phyloP scores from a whole-genome alignment of 2,888 invertebrate species.

The Heliothis peltigera region DNA sequence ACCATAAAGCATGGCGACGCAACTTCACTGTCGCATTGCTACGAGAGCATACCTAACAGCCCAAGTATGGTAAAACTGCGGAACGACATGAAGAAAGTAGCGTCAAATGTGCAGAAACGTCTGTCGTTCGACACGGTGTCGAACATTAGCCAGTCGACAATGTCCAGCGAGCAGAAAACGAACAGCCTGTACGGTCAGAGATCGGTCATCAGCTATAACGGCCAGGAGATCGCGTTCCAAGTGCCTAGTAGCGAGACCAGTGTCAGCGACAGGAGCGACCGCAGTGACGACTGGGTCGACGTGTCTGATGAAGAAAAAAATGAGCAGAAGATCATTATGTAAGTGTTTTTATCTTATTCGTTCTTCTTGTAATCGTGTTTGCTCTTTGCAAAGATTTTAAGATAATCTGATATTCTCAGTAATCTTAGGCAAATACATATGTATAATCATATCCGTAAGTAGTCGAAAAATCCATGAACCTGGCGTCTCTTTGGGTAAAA shows the following conservation, averaged over 20 bases:
- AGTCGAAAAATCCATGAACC: constrained; percentile 10
- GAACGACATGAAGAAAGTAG: constrained; percentile 77
- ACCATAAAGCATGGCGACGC: constrained; percentile 90
- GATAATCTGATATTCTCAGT: not conserved
- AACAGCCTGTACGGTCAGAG: constrained; percentile 91
- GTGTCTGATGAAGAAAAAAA: constrained; percentile 90
- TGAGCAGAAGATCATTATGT: constrained; percentile 90
- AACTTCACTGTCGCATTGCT: constrained; percentile 88
- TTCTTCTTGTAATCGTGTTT: constrained; percentile 11
- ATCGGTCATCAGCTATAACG: constrained; percentile 86
- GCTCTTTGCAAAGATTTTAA: constrained; percentile 2
- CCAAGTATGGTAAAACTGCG: constrained; percentile 85
- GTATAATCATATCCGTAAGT: constrained; percentile 14
- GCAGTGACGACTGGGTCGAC: constrained; percentile 92
- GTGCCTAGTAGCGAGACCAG: constrained; percentile 90
- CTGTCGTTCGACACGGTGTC: constrained; percentile 86
- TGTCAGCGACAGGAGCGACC: constrained; percentile 90
- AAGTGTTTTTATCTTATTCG: constrained; percentile 75
- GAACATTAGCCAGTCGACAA: constrained; percentile 87
- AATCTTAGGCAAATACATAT: not conserved
- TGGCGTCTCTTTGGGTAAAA: constrained; percentile 1
- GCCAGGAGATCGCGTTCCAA: constrained; percentile 87
- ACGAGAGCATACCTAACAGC: constrained; percentile 90
- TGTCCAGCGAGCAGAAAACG: constrained; percentile 91
- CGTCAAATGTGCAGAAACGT: constrained; percentile 81